phyloP scores from a whole-genome alignment of 2,113 vertebrate species.

The Pseudorhombus dupliciocellatus region DNA sequence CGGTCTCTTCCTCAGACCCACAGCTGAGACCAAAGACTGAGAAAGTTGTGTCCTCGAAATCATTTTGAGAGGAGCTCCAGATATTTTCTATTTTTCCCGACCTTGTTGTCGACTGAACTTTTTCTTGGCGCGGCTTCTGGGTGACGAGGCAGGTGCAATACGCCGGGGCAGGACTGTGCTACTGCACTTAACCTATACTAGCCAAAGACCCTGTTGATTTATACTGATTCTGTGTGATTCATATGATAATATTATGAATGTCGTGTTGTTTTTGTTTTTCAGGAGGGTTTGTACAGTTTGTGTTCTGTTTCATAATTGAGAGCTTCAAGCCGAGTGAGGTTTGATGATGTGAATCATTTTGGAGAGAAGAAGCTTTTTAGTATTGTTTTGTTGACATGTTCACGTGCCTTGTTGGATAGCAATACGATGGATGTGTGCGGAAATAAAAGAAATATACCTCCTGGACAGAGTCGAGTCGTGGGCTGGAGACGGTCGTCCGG shows the following conservation, averaged over 20 bases:
- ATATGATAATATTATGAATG: slow-evolving; percentile 39
- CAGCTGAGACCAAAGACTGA: slow-evolving; percentile 39
- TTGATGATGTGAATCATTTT: slow-evolving; percentile 48
- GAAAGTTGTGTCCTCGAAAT: slow-evolving; percentile 4
- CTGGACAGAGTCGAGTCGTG: not conserved
- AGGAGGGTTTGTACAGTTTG: slow-evolving; percentile 62
- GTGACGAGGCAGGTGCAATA: slow-evolving; percentile 39
- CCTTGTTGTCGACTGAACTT: not conserved
- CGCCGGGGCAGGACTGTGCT: slow-evolving; percentile 28
- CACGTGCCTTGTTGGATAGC: slow-evolving; percentile 68
- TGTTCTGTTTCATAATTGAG: slow-evolving; percentile 48
- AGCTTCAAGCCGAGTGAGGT: slow-evolving; percentile 38
- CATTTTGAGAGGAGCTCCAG: slow-evolving; percentile 29
- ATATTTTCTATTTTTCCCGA: slow-evolving; percentile 18
- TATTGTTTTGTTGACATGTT: slow-evolving; percentile 44
- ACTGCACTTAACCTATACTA: slow-evolving; percentile 30
- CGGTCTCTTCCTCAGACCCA: not conserved
- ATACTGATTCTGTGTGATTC: slow-evolving; percentile 62
- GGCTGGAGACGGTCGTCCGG: not conserved
- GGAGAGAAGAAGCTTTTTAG: slow-evolving; percentile 30
- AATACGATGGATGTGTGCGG: slow-evolving; percentile 35
- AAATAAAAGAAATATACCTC: slow-evolving; percentile 35
- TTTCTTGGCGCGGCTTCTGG: slow-evolving; percentile 2
- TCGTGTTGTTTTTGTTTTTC: slow-evolving; percentile 21
- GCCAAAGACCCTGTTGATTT: slow-evolving; percentile 68